Conservation (phyloP, 2,888 invertebrate genomes). For the Alloscopus bannaensis region DNA sequence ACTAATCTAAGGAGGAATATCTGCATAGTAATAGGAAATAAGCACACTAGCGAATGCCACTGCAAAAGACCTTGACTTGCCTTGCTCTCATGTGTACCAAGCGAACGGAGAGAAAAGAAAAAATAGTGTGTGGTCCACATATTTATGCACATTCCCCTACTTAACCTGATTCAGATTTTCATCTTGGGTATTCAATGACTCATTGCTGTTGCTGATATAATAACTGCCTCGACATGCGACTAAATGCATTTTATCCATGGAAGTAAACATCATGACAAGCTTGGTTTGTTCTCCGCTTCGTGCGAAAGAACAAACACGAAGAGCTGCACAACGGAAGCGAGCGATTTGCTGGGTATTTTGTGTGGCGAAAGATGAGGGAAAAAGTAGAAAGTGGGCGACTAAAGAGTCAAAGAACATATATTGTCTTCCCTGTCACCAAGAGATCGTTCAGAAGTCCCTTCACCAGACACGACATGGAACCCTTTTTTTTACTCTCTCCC, state of each 20-base stretch:
- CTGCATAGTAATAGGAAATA: neutral
- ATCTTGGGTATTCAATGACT: conserved; percentile 16
- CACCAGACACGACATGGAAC: conserved; percentile 9
- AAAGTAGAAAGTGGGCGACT: conserved; percentile 7
- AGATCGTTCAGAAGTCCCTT: conserved; percentile 20
- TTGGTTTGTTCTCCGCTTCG: neutral
- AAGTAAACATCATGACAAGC: neutral
- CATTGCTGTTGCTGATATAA: neutral
- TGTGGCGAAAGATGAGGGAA: neutral
- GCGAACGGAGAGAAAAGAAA: too few relatives aligned
- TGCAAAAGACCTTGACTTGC: conserved; percentile 6
- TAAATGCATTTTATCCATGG: conserved; percentile 9
- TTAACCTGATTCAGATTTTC: neutral
- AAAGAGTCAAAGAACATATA: conserved; percentile 23
- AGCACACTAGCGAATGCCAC: neutral
- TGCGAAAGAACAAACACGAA: neutral
- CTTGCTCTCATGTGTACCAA: neutral
- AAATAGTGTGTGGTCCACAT: too few relatives aligned
- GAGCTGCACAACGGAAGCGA: neutral
- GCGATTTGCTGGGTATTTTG: conserved; percentile 1
- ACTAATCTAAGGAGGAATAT: conserved; percentile 6
- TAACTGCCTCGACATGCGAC: conserved; percentile 9
- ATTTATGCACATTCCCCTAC: neutral
- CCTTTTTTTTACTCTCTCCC: neutral
- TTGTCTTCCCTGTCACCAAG: conserved; percentile 27